phyloP scores from a whole-genome alignment of 2,113 vertebrate species.

The Sterna hirundo region DNA sequence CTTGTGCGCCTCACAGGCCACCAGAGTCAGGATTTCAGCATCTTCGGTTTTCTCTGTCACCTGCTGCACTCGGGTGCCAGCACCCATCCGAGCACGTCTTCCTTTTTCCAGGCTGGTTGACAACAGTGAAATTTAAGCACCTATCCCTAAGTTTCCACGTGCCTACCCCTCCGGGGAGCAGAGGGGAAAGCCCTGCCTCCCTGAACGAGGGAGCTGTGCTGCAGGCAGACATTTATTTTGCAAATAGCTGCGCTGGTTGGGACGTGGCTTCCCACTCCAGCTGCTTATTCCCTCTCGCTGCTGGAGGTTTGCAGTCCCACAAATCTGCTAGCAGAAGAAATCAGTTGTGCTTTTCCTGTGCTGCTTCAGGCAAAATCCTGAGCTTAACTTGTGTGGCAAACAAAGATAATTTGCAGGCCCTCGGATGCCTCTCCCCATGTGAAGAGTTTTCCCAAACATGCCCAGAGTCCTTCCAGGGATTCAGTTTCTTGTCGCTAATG shows the following conservation, averaged over 20 bases:
- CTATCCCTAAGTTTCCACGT: neutral
- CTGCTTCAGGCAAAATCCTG: neutral
- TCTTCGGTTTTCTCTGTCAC: neutral
- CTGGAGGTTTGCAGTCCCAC: neutral
- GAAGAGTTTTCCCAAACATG: neutral
- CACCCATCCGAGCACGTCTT: neutral
- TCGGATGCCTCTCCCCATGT: neutral
- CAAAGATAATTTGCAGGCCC: neutral
- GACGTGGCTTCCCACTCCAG: neutral
- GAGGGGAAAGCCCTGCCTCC: neutral
- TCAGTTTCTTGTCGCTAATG: neutral
- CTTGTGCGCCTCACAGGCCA: neutral
- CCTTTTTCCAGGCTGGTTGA: neutral
- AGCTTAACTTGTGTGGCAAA: neutral
- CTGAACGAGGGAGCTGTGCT: neutral
- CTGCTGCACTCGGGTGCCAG: neutral
- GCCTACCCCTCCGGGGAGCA: neutral
- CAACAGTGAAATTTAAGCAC: neutral
- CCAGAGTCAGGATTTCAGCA: neutral
- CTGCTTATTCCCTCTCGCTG: neutral
- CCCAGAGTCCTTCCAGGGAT: neutral
- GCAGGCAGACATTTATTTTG: neutral
- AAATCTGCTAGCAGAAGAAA: neutral
- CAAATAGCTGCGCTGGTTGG: neutral
- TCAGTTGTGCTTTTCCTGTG: neutral